Conservation (phyloP, 2,113 vertebrate species). For the Nothoprocta perdicaria region DNA sequence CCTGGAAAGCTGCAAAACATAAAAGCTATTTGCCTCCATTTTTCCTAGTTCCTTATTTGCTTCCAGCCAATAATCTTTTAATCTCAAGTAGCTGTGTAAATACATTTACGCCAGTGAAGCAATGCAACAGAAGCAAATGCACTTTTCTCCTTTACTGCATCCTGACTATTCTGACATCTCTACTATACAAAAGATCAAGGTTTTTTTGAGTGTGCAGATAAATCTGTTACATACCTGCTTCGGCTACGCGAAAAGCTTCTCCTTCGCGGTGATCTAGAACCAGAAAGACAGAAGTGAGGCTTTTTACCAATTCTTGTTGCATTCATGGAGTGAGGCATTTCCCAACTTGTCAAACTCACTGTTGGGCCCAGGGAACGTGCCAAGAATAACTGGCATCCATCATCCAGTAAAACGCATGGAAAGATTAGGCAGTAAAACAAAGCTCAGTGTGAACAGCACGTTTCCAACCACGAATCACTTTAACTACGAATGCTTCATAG, state of each 20-base stretch:
- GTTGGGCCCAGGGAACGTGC: constrained; percentile 84
- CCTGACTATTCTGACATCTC: accelerated
- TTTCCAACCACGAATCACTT: constrained; percentile 81
- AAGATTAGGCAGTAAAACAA: constrained; percentile 81
- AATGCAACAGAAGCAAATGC: accelerated
- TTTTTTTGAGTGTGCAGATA: background rate
- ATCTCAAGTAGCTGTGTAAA: background rate
- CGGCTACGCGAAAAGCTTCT: constrained; percentile 97
- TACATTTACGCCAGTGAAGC: background rate
- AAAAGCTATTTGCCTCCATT: background rate
- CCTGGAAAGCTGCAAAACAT: background rate
- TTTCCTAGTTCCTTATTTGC: no score
- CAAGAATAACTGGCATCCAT: constrained; percentile 83
- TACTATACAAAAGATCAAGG: accelerated
- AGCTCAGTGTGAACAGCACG: constrained; percentile 82
- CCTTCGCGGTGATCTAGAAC: constrained; percentile 94
- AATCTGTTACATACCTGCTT: constrained; percentile 85
- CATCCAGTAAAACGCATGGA: constrained; percentile 81
- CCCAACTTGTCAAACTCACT: constrained; percentile 86
- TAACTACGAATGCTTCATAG: constrained; percentile 80
- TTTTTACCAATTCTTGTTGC: constrained; percentile 52
- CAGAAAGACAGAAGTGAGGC: constrained; percentile 77
- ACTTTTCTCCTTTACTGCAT: accelerated
- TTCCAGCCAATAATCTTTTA: background rate
- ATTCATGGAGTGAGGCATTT: constrained; percentile 78